phyloP scores from a whole-genome alignment of 2,797 vertebrate species.

The Notolepis coatsorum region DNA sequence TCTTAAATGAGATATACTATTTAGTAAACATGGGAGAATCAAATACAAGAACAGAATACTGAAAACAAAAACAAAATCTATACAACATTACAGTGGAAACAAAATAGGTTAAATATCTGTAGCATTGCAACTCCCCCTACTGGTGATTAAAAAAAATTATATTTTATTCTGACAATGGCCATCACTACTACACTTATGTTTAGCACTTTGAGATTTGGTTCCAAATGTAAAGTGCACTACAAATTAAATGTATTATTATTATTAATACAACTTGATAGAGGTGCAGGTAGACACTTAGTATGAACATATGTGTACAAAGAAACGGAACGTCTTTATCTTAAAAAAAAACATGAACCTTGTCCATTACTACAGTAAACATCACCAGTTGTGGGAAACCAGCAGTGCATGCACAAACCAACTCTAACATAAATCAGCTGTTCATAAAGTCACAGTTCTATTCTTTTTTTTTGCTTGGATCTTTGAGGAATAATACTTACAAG shows the following conservation, averaged over 20 bases:
- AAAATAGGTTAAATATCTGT: background rate
- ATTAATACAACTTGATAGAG: background rate
- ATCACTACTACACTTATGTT: background rate
- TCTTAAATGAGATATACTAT: background rate
- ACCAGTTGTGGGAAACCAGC: constrained; percentile 48
- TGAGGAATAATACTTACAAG: constrained; percentile 94
- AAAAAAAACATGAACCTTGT: background rate
- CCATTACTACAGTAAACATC: background rate
- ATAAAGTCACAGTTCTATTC: constrained; percentile 40
- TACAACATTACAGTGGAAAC: background rate
- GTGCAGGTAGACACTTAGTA: constrained; percentile 20
- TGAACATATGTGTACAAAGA: background rate
- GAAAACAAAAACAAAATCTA: constrained; percentile 23
- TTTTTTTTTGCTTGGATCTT: constrained; percentile 71
- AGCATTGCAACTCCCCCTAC: constrained; percentile 32
- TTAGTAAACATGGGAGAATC: background rate
- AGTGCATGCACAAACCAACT: constrained; percentile 72
- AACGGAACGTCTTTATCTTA: background rate
- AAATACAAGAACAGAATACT: constrained; percentile 3
- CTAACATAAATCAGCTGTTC: constrained; percentile 35
- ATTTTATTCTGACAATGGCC: background rate
- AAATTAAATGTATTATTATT: no score
- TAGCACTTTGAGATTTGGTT: no score
- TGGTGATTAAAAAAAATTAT: constrained; percentile 22
- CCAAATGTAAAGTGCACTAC: no score